These are phyloP conservation scores for Catamblyrhynchus diadema DNA, from an alignment of 2,797 vertebrate species.

Conservation along the genomic window DNA sequence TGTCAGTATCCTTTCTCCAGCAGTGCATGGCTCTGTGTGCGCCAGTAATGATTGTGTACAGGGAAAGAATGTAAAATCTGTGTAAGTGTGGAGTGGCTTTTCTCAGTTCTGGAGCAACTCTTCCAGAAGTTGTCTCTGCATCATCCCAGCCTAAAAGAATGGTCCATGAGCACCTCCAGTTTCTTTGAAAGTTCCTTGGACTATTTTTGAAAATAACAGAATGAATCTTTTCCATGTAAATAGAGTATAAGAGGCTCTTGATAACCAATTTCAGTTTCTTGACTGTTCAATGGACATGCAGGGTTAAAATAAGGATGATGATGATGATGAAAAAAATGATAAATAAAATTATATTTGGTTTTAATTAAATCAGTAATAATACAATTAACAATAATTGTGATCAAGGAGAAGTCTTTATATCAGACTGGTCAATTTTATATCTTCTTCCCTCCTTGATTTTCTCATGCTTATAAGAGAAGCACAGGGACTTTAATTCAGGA, in stretches of 20 bases:
- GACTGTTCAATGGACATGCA: not conserved
- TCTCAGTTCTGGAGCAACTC: not conserved
- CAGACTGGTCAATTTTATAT: not conserved
- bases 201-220: not conserved
- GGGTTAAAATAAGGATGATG: not conserved
- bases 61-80: not conserved
- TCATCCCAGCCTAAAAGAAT: not conserved
- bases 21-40: not conserved
- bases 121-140: not conserved
- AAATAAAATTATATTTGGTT: not conserved
- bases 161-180: fast-evolving
- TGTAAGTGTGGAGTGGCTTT: not conserved
- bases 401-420: not conserved
- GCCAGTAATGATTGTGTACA: too few species aligned
- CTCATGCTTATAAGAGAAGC: not conserved
- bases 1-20: not conserved
- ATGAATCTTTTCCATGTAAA: not conserved
- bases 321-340: not conserved
- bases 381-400: not conserved
- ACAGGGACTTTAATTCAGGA: not conserved
- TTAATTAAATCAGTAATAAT: not conserved
- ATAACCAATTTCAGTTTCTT: not conserved
- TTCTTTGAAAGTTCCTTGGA: not conserved
- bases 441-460: not conserved
- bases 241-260: not conserved